A percentile compares a stretch with the other conserved stretches of the same genome.
These are phyloP conservation scores for Sebastes oblongus DNA, from an alignment of 2,797 vertebrate species.

Conservation along the genomic window DNA sequence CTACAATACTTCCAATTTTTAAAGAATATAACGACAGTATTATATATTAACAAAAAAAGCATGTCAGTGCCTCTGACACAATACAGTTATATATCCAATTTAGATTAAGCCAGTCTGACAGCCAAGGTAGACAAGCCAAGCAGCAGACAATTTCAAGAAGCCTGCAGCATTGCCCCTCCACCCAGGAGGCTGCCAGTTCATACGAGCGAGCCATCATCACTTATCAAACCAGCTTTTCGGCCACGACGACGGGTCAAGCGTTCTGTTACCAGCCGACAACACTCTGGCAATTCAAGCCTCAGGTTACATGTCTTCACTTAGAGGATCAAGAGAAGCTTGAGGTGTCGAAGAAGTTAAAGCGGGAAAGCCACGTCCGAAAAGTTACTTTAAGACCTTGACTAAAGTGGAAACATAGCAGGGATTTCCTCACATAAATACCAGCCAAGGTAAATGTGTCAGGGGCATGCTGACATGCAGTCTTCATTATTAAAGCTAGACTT, in stretches of 20 bases:
- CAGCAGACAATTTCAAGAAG: constrained; percentile 4
- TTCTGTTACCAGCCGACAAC: background rate
- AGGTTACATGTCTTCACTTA: constrained; percentile 48
- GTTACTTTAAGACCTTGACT: constrained; percentile 51
- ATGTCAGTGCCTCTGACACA: background rate
- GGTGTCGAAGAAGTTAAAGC: constrained; percentile 25
- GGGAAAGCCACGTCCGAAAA: constrained; percentile 15
- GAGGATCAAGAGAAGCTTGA: constrained; percentile 33
- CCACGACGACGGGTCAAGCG: constrained; percentile 26
- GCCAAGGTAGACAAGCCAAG: constrained; percentile 35
- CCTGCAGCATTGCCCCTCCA: constrained; percentile 15
- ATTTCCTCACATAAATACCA: constrained; percentile 55
- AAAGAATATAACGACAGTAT: background rate
- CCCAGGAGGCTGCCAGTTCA: constrained; percentile 10
- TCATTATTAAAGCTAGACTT: constrained; percentile 37
- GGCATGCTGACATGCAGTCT: constrained; percentile 28
- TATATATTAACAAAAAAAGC: background rate
- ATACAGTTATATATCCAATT: constrained; percentile 16
- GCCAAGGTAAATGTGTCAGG: constrained; percentile 27
- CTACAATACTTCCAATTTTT: background rate
- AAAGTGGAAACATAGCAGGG: constrained; percentile 54
- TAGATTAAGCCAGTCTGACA: constrained; percentile 27
- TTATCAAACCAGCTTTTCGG: constrained; percentile 43
- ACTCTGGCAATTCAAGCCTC: constrained; percentile 26
- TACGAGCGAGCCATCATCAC: constrained; percentile 31